These are phyloP conservation scores for Deilephila elpenor DNA, from an alignment of 2,888 invertebrate genomes.

Conservation along the genomic window DNA sequence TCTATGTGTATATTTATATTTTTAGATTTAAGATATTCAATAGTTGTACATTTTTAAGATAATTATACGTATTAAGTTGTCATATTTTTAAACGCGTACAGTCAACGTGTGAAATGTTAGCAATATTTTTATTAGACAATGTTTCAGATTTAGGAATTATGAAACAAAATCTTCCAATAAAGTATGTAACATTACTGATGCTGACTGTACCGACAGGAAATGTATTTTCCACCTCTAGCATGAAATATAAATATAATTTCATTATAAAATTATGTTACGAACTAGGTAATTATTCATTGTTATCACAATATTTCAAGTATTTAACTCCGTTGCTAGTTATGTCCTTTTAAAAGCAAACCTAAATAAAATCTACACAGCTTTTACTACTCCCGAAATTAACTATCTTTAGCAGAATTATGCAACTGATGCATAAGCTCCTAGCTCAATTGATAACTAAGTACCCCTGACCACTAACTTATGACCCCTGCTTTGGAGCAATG, in stretches of 20 bases:
- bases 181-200: not conserved
- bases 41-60: slow-evolving; percentile 23
- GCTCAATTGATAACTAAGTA: too few relatives aligned
- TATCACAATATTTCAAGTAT: slow-evolving; percentile 17
- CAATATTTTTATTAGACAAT: not conserved
- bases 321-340: slow-evolving; percentile 7
- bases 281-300: slow-evolving; percentile 15
- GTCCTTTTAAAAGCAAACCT: not conserved
- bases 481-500: too few relatives aligned
- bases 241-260: slow-evolving; percentile 1
- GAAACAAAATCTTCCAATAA: slow-evolving; percentile 6
- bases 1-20: slow-evolving; percentile 28
- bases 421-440: too few relatives aligned
- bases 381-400: too few relatives aligned
- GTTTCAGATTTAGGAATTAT: not conserved
- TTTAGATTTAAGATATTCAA: slow-evolving; percentile 24
- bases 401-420: too few relatives aligned
- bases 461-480: too few relatives aligned
- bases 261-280: slow-evolving; percentile 9
- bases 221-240: not conserved
- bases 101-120: not conserved
- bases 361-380: not conserved
- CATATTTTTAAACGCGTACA: slow-evolving; percentile 13
- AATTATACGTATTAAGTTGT: slow-evolving; percentile 21
- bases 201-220: slow-evolving; percentile 16